Conservation (phyloP, 2,113 vertebrate species). For the Seriola quinqueradiata region DNA sequence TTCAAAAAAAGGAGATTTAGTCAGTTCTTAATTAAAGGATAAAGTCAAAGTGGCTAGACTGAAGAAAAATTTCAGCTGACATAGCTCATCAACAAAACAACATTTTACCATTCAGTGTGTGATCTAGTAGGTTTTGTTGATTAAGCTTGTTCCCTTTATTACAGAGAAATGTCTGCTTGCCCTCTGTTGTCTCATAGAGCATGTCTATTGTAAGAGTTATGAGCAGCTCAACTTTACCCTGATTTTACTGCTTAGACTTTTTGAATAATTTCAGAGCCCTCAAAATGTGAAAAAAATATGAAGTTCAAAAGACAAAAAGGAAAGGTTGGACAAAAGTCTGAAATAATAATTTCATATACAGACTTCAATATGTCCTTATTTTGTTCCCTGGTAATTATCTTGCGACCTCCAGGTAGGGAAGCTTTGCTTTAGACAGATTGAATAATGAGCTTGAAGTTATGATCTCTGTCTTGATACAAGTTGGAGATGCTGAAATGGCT, state of each 20-base stretch:
- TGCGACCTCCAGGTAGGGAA: constrained; percentile 34
- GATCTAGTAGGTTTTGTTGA: neutral
- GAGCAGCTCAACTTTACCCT: no score
- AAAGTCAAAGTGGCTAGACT: neutral
- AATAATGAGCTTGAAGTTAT: constrained; percentile 30
- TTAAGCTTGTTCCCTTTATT: neutral
- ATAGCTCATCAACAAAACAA: neutral
- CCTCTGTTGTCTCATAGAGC: no score
- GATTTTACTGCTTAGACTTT: neutral
- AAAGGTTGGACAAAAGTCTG: neutral
- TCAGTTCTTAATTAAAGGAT: neutral
- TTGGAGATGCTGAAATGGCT: constrained; percentile 20
- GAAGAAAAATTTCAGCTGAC: neutral
- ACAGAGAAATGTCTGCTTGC: neutral
- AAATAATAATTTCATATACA: neutral
- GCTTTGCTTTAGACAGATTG: neutral
- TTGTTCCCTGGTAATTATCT: constrained; percentile 1
- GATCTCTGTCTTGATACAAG: constrained; percentile 7
- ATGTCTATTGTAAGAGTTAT: no score
- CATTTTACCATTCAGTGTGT: neutral
- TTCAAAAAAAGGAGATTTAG: neutral
- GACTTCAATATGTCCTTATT: constrained; percentile 7
- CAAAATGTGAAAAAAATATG: constrained; percentile 3
- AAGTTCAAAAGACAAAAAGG: neutral
- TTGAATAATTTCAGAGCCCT: neutral